Evolutionary conservation across 2,888 invertebrate genomes (phyloP), one percentile per base, ranked within the genome.

Genomic region (Hyposoter didymator): DNA sequence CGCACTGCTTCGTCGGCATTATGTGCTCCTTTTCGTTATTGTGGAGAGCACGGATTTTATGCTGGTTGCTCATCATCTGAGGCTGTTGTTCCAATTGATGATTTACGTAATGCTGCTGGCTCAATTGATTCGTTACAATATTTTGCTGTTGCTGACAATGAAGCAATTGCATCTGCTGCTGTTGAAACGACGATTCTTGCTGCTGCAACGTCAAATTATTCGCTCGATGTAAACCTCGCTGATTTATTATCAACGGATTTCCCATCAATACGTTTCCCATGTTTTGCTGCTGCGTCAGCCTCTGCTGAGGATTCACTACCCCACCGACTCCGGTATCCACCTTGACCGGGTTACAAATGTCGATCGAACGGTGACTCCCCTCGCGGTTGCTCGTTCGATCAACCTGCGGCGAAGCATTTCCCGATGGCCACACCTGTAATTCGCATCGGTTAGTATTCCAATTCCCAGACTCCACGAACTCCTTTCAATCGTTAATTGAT

Each of bases 241-340:
- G 93, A 90, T 93, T 93, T 91, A 92, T 91, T 39, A 93, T 90
- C 90, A 93, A 85, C 67, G 92, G 90, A 88, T 93, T 93, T 49
- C 92, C 90, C 92, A 94, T 92, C 81, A 93, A 72, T 91, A 93
- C 92, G 78, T 91, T 90, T 19, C 91, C 84, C 92, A 92, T 92
- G 82, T 91, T 91, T 52, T 93, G 92, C 82, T 91, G 89, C 88
- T 91, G 89, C 88, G 90, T 89, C 88, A 93, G 83, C 87, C 92
- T 92, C 82, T 92, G 91, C 84, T 92, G 93, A 73, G 91, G 89
- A 87, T 90, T 91, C 67, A 91, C 89, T 39, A 89, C 84, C 66
- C 87, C 88, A 76, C 90, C 90, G 83, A 88, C 86, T 83, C 89
- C 91, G n/a, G 89, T 78, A 78, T 92, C 91, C 81, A 91, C 88